These are phyloP conservation scores for Dendrolimus houi DNA, from an alignment of 2,888 invertebrate species.

Conservation along the genomic window DNA sequence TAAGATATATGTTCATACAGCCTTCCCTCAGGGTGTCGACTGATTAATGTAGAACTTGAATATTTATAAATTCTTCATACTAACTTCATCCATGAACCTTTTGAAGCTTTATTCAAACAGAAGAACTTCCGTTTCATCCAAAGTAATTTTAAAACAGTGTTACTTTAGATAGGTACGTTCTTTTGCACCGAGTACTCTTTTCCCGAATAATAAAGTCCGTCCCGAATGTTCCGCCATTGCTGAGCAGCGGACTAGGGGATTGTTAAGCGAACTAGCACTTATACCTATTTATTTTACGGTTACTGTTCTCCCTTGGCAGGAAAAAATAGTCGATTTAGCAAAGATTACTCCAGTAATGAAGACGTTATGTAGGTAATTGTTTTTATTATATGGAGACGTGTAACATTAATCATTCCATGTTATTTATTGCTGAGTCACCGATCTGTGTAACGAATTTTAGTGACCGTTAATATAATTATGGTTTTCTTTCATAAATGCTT, in stretches of 20 bases:
- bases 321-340: neutral
- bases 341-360: constrained; percentile 1
- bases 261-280: neutral
- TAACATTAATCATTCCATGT: constrained; percentile 16
- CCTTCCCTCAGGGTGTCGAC: no score
- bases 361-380: constrained; percentile 18
- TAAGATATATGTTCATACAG: no score
- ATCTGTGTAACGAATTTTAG: constrained; percentile 9
- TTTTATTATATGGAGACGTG: constrained; percentile 17
- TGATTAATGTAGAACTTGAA: no score
- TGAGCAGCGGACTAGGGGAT: constrained; percentile 1
- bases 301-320: neutral
- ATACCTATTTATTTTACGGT: neutral
- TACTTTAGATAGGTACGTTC: neutral
- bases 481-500: no score
- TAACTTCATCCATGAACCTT: no score
- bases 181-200: neutral
- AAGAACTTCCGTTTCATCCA: no score
- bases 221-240: neutral
- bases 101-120: no score
- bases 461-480: neutral
- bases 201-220: neutral
- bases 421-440: constrained; percentile 18
- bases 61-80: no score
- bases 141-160: no score